Percentiles rank a stretch among this genome's conserved stretches.
phyloP scores from a whole-genome alignment of 2,888 invertebrate genomes.

The Drosophila merina region DNA sequence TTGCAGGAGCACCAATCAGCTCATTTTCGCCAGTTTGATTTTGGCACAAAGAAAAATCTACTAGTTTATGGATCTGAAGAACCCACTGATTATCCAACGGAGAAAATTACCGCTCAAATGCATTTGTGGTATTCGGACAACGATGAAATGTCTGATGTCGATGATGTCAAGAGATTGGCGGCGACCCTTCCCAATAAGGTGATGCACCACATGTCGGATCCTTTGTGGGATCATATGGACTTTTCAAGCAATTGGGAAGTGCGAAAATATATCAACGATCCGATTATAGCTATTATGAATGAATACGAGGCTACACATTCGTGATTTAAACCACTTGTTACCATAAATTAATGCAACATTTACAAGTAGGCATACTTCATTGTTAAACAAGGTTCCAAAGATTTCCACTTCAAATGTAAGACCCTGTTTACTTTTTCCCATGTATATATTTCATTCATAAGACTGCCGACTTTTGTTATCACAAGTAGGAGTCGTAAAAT shows the following conservation, averaged over 20 bases:
- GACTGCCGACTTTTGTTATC: background rate
- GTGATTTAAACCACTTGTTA: background rate
- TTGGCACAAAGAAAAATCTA: slow-evolving; percentile 54
- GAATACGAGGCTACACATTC: slow-evolving; percentile 23
- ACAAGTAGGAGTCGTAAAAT: no score
- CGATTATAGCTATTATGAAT: slow-evolving; percentile 56
- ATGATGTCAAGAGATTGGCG: slow-evolving; percentile 61
- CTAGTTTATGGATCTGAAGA: slow-evolving; percentile 47
- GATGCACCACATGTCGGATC: slow-evolving; percentile 64
- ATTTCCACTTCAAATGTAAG: background rate
- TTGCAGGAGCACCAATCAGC: slow-evolving; percentile 67
- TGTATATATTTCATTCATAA: background rate
- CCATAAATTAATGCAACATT: background rate
- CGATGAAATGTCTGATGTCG: slow-evolving; percentile 63
- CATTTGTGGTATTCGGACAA: slow-evolving; percentile 75
- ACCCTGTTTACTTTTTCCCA: background rate
- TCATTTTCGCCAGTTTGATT: slow-evolving; percentile 66
- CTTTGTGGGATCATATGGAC: slow-evolving; percentile 64
- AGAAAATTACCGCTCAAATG: slow-evolving; percentile 50
- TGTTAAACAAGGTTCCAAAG: background rate
- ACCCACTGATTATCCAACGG: slow-evolving; percentile 64
- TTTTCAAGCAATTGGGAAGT: slow-evolving; percentile 57
- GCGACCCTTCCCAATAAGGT: slow-evolving; percentile 56
- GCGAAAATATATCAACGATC: slow-evolving; percentile 61
- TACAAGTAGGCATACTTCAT: slow-evolving; percentile 6